Evolutionary conservation across 2,888 invertebrate species (phyloP).

Genomic region (Hydriomena furcata): DNA sequence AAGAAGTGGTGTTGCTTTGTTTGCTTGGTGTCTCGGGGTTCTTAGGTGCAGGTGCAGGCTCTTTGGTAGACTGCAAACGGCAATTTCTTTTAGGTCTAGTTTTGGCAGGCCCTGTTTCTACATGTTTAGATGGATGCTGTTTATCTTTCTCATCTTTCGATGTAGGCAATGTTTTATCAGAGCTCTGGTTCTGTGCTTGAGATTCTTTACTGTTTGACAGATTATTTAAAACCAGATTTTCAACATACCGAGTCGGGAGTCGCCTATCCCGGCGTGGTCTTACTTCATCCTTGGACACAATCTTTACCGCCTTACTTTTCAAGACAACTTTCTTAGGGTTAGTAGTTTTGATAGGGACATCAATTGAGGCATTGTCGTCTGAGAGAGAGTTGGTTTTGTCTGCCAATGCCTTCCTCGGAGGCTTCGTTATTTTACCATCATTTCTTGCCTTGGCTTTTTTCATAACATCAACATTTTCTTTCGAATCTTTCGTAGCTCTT

Average conservation of each 20-base stretch:
- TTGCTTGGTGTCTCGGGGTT: constrained; percentile 13
- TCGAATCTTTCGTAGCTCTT: constrained; percentile 52
- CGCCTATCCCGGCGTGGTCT: constrained; percentile 58
- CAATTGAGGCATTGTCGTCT: constrained; percentile 60
- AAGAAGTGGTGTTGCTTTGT: constrained; percentile 17
- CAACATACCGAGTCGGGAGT: constrained; percentile 55
- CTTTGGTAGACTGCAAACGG: constrained; percentile 11
- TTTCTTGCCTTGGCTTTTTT: constrained; percentile 44
- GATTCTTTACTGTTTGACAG: constrained; percentile 45
- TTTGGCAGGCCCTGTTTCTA: constrained; percentile 2
- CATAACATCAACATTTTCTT: constrained; percentile 56
- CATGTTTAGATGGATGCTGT: constrained; percentile 26
- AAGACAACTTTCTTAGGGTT: constrained; percentile 34
- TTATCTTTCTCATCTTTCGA: constrained; percentile 22
- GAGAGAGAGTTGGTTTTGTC: constrained; percentile 76
- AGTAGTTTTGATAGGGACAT: constrained; percentile 26
- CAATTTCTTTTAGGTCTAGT: constrained; percentile 14
- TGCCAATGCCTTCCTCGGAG: constrained; percentile 57
- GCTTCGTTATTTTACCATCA: constrained; percentile 41
- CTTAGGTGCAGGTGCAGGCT: constrained; percentile 3
- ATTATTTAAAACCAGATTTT: constrained; percentile 48
- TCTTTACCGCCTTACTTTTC: constrained; percentile 23
- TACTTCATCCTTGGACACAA: constrained; percentile 24
- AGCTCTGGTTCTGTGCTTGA: constrained; percentile 9
- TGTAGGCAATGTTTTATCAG: constrained; percentile 9